Percentiles rank a stretch among this genome's conserved stretches.
Evolutionary conservation across 2,888 invertebrate species (phyloP).

Genomic region (Lasius fuliginosus): DNA sequence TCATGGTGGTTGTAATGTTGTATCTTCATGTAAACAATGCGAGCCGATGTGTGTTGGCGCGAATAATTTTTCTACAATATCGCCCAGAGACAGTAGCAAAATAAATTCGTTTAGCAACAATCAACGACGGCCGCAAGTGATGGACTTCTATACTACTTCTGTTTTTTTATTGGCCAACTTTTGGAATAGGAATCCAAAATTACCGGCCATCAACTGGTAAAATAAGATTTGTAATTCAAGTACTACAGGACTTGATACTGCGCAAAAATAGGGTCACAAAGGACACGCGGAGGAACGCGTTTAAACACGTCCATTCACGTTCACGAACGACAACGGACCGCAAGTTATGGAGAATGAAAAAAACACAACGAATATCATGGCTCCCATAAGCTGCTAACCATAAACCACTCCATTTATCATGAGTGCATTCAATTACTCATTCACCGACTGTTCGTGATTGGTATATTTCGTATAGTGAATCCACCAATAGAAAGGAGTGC

Average conservation of each 20-base stretch:
- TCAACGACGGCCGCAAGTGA: not conserved
- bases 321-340: too few species aligned
- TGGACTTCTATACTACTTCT: too few species aligned
- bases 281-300: too few species aligned
- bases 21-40: conserved; percentile 51
- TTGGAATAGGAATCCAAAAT: too few species aligned
- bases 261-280: too few species aligned
- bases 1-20: conserved; percentile 89
- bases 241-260: too few species aligned
- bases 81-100: conserved; percentile 44
- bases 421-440: too few species aligned
- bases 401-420: not conserved
- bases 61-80: conserved; percentile 63
- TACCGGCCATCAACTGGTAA: too few species aligned
- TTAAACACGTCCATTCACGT: too few species aligned
- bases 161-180: too few species aligned
- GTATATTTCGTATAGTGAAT: not conserved
- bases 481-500: not conserved
- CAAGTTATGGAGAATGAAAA: not conserved
- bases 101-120: not conserved
- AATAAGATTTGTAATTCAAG: too few species aligned
- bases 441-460: not conserved
- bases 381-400: not conserved
- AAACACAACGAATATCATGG: not conserved
- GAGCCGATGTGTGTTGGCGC: not conserved